A percentile compares a stretch with the other conserved stretches of the same genome.
Evolutionary conservation across 1,140 invertebrate species (phyloP).

Genomic region (Reticulitermes speratus): DNA sequence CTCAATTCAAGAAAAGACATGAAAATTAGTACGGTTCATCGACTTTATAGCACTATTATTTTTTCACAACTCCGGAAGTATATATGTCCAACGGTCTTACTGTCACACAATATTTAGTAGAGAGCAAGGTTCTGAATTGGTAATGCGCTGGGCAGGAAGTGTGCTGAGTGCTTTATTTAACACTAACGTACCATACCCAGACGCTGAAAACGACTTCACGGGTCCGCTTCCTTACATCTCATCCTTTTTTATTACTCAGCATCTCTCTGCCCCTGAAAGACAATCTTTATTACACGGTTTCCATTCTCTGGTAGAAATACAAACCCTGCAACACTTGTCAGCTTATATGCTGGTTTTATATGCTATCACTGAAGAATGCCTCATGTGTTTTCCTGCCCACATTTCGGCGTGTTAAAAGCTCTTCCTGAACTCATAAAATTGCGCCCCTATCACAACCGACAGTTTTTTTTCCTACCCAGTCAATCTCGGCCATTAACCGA

Average conservation of each 20-base stretch:
- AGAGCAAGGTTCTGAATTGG: not conserved
- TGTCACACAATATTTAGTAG: too few relatives aligned
- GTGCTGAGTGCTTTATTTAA: not conserved
- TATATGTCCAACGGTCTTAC: too few relatives aligned
- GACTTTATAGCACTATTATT: too few relatives aligned
- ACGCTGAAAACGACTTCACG: not conserved
- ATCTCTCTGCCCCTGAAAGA: not conserved
- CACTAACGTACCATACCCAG: not conserved
- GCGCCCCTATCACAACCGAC: not conserved
- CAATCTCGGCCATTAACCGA: not conserved
- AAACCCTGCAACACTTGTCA: not conserved
- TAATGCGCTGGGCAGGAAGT: not conserved
- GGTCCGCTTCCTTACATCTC: not conserved
- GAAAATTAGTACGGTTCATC: too few relatives aligned
- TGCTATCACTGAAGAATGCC: not conserved
- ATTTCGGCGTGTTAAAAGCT: slow-evolving; percentile 11
- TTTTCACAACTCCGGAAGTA: too few relatives aligned
- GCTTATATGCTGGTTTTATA: not conserved
- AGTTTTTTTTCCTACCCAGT: not conserved
- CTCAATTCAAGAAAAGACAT: too few relatives aligned
- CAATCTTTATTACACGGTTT: not conserved
- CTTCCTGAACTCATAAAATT: slow-evolving; percentile 16
- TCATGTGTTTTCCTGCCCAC: not conserved
- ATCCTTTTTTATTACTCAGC: not conserved
- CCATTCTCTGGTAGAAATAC: not conserved